Percentiles rank a stretch among this genome's conserved stretches.
These are phyloP conservation scores for Latrodectus elegans DNA, from an alignment of 2,888 invertebrate species.

Conservation along the genomic window DNA sequence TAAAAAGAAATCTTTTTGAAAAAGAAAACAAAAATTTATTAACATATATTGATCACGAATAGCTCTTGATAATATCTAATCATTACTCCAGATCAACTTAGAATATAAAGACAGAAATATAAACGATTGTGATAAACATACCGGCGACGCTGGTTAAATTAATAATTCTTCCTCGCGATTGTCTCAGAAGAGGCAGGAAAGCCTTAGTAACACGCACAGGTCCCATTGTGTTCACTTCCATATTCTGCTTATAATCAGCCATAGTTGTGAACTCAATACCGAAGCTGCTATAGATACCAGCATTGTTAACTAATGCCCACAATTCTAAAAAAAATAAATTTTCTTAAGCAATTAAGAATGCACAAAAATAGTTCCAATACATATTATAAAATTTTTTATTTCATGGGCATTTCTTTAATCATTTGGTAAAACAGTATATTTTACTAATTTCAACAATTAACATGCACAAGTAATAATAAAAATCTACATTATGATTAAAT, in stretches of 20 bases:
- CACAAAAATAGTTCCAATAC: too few species aligned
- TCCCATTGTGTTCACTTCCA: constrained; percentile 74
- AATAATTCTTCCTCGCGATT: constrained; percentile 72
- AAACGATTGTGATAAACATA: constrained; percentile 35
- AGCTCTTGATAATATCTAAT: not conserved
- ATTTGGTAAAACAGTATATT: too few species aligned
- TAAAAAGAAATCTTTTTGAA: not conserved
- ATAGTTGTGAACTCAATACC: constrained; percentile 77
- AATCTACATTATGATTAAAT: too few species aligned
- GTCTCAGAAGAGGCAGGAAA: constrained; percentile 73
- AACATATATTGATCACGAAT: not conserved
- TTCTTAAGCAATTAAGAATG: too few species aligned
- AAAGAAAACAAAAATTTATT: too few species aligned
- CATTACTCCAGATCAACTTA: too few species aligned
- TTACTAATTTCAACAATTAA: too few species aligned
- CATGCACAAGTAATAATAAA: too few species aligned
- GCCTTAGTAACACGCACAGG: constrained; percentile 73
- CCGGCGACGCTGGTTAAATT: constrained; percentile 73
- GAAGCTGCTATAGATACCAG: constrained; percentile 76
- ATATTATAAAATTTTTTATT: too few species aligned
- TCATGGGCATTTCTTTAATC: too few species aligned
- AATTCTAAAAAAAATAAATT: constrained; percentile 73
- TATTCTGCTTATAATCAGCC: constrained; percentile 73
- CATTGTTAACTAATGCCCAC: constrained; percentile 78
- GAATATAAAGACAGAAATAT: too few species aligned